Conservation (phyloP, 2,113 vertebrate species). For the Cnemophilus loriae region DNA sequence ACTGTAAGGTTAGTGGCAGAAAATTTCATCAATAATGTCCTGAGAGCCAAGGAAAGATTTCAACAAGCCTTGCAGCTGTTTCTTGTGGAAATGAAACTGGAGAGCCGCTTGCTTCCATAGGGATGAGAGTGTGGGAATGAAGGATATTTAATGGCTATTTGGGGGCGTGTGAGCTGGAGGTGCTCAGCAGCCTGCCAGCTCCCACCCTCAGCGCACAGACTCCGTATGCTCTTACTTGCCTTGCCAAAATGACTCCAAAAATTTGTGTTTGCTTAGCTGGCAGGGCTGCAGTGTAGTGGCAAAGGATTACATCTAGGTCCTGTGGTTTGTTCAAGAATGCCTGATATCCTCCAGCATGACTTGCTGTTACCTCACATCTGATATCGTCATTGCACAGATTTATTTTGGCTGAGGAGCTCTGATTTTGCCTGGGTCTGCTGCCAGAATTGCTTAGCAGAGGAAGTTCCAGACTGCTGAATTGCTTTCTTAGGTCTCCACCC, state of each 20-base stretch:
- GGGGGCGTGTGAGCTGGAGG: not conserved
- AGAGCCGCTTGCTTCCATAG: not conserved
- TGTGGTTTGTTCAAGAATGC: conserved; percentile 61
- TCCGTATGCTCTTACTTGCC: not conserved
- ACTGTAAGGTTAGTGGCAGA: not conserved
- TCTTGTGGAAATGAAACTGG: not conserved
- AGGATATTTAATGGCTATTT: not conserved
- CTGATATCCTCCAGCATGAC: conserved; percentile 57
- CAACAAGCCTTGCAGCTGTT: not conserved
- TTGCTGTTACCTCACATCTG: conserved; percentile 65
- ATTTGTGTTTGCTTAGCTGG: conserved; percentile 26
- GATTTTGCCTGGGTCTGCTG: conserved; percentile 51
- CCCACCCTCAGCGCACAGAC: not conserved
- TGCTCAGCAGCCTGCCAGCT: conserved; percentile 16
- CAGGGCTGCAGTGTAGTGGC: not conserved
- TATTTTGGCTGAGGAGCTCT: conserved; percentile 64
- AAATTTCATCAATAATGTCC: not conserved
- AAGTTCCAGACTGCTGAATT: conserved; percentile 66
- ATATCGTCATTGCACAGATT: conserved; percentile 58
- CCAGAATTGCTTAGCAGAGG: conserved; percentile 67
- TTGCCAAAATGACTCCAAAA: conserved; percentile 5
- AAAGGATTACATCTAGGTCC: conserved; percentile 14
- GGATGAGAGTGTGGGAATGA: not conserved
- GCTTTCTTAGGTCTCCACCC: conserved; percentile 66
- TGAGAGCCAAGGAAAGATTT: not conserved